Evolutionary conservation across 1,140 invertebrate species (phyloP), one percentile per base, ranked within the genome.

Genomic region (Anadara kagoshimensis): DNA sequence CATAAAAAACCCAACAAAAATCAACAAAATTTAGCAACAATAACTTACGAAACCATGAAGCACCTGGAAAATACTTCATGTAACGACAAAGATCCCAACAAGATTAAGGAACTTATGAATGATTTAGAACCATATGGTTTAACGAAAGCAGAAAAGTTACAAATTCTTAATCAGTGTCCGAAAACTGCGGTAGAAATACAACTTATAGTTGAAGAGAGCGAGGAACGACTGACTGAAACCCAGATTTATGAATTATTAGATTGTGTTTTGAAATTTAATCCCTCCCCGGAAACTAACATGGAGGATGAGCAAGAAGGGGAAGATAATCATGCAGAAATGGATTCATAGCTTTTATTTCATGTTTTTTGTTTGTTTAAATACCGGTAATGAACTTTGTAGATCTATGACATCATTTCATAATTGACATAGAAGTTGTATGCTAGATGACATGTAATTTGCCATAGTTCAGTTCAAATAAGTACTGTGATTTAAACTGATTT

Each of bases 141-240:
- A 22, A 94, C 93, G 7, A 95, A 94, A 87, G 92, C 92, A 61
- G 95, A 96, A 89, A 95, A 94, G 86, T 85, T 96, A 1, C 95
- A 95, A 90, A 90, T 96, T 72, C 88, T 96, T 5, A 96, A 96
- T 89, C 91, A 92, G 26, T 92, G 93, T 57, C 95, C 95, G 8
- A 92, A 91, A 74, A 93, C 93, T 45, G 91, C 93, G 54, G 88
- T 96, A 18, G 94, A 96, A 91, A 94, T 96, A 83, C 95, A 96
- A 90, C 85, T 96, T 91, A 93, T 95, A 73, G 92, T 96, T 49
- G 94, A 95, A 90, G 94, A 95, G 78, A 94, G 93, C 88, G 94
- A 96, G 88, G 94, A 95, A 82, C 90, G 94, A 45, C 86, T 96
- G 20, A 92, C 91, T 53, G 94, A 95, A 82, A 92, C 94, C 63